phyloP scores from a whole-genome alignment of 2,113 vertebrate genomes.

The Psettodes erumei region DNA sequence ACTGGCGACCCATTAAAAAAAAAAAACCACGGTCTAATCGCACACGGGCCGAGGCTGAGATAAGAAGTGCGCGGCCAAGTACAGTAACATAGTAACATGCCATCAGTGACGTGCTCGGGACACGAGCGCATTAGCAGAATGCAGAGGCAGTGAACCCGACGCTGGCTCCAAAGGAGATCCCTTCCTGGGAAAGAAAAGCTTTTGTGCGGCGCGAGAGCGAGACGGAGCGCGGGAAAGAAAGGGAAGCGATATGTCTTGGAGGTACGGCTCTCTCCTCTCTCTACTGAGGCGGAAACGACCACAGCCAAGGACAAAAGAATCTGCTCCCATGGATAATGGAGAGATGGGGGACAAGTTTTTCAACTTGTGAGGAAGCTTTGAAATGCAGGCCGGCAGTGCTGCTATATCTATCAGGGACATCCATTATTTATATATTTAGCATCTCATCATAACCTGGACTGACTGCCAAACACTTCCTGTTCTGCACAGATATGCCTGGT shows the following conservation, averaged over 20 bases:
- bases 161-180: conserved; percentile 10
- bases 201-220: conserved; percentile 25
- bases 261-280: conserved; percentile 40
- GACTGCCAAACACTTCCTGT: no score
- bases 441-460: no score
- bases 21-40: conserved; percentile 28
- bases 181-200: conserved; percentile 24
- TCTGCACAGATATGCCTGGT: no score
- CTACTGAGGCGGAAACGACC: conserved; percentile 53
- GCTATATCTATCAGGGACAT: no score
- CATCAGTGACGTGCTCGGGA: conserved; percentile 35
- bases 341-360: conserved; percentile 1
- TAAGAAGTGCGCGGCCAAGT: conserved; percentile 15
- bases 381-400: background rate
- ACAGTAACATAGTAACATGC: conserved; percentile 17
- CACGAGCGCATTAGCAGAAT: conserved; percentile 39
- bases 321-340: conserved; percentile 36
- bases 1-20: conserved; percentile 9
- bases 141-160: conserved; percentile 48
- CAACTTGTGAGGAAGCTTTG: background rate
- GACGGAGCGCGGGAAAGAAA: conserved; percentile 26
- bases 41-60: conserved; percentile 16
- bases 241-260: conserved; percentile 45
- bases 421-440: background rate
- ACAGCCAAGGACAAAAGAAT: conserved; percentile 58